Base-by-base conservation (phyloP, 2,888 invertebrate species). In the Hirtodrosophila cameraria region DNA sequence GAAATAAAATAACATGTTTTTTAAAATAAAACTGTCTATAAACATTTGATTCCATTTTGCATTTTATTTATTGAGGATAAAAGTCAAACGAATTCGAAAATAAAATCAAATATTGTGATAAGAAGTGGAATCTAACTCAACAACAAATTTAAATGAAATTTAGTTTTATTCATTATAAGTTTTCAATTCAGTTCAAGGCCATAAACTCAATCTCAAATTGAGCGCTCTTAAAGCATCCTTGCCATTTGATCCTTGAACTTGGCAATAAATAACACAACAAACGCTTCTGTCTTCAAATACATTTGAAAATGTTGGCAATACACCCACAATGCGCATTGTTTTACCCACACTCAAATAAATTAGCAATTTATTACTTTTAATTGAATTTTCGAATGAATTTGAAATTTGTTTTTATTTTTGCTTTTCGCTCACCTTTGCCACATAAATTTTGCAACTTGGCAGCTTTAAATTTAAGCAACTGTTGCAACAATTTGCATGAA, bases 281-380 rank as follows among this genome's bases (percentile, higher is more conserved):
- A 15, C 18, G 6, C 8, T 35, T 23, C 41, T 27, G 13, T 63
- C 31, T n/a, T 25, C 41, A 39, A 52, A 1, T 12, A 18, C 13
- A 28, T 30, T 58, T 46, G 18, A 3, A 23, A 23, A 7, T 23
- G 23, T 35, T 11, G 33, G 39, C 25, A 11, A 11, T 9, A 2
- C 5, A 48, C 9, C 8, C 11, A 35, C 6, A n/a, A 23, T 18
- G 9, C 16, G 20, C 28, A n/a, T 4, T 25, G 54, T 31, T 41
- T 18, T 16, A 36, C 1, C 1, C 41, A 41, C 53, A 41, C 18
- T 8, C 33, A 60, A 42, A 36, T 36, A 39, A 50, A 57, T 48
- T 11, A 16, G 33, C 62, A 75, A 84, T 85, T 80, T 85, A 71
- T 71, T 70, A 45, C 57, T 65, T 59, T 76, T 72, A 78, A 83